Percentiles rank a stretch among this genome's conserved stretches.
phyloP scores from a whole-genome alignment of 2,888 invertebrate genomes.

The Xylota segnis region DNA sequence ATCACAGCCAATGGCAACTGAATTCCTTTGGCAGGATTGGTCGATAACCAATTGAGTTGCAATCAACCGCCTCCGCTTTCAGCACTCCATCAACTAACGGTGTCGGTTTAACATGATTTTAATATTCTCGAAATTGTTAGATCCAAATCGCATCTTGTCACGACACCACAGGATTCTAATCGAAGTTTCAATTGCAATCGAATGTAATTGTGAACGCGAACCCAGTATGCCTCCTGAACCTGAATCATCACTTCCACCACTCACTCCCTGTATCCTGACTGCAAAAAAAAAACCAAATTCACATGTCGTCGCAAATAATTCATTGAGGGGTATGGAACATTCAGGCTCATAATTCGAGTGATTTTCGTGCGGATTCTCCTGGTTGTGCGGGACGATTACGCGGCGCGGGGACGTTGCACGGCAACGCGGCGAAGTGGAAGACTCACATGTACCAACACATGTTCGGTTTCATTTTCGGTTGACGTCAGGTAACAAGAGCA shows the following conservation, averaged over 20 bases:
- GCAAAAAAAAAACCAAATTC: neutral
- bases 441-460: constrained; percentile 45
- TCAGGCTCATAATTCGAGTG: constrained; percentile 52
- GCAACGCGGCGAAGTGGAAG: constrained; percentile 9
- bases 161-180: constrained; percentile 58
- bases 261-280: neutral
- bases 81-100: constrained; percentile 32
- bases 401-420: constrained; percentile 11
- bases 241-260: constrained; percentile 7
- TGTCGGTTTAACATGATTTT: constrained; percentile 62
- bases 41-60: constrained; percentile 63
- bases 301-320: constrained; percentile 40
- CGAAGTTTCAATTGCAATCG: constrained; percentile 50
- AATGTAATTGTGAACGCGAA: constrained; percentile 25
- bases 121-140: constrained; percentile 59
- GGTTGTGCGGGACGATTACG: constrained; percentile 49
- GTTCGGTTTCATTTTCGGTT: constrained; percentile 62
- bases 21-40: constrained; percentile 35
- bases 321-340: constrained; percentile 50
- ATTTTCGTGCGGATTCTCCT: constrained; percentile 45
- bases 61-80: constrained; percentile 34
- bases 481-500: constrained; percentile 50
- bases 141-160: constrained; percentile 61
- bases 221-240: neutral
- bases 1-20: constrained; percentile 29